phyloP scores from a whole-genome alignment of 2,888 invertebrate genomes.

The Thymelicus sylvestris region DNA sequence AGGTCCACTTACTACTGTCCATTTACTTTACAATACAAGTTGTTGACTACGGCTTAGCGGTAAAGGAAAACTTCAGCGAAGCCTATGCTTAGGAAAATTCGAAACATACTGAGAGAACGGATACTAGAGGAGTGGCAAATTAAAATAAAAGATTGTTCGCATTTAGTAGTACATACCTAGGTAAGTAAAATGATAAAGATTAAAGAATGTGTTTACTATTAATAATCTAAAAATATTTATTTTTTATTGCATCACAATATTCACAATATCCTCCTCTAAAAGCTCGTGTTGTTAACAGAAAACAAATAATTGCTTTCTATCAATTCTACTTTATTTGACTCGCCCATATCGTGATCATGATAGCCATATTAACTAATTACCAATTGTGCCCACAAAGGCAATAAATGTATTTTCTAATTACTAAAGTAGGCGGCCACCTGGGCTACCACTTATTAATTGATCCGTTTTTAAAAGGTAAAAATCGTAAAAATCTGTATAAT shows the following conservation, averaged over 20 bases:
- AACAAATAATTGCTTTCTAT: too few relatives aligned
- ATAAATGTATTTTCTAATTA: slow-evolving; percentile 32
- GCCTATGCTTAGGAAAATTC: not conserved
- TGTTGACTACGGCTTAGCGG: slow-evolving; percentile 8
- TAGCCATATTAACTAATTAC: slow-evolving; percentile 14
- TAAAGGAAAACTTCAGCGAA: slow-evolving; percentile 42
- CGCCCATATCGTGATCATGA: slow-evolving; percentile 28
- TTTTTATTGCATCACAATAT: too few relatives aligned
- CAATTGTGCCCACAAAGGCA: slow-evolving; percentile 24
- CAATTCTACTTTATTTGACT: slow-evolving; percentile 22
- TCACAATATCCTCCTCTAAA: too few relatives aligned
- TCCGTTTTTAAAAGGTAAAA: too few relatives aligned
- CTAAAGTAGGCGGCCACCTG: slow-evolving; percentile 9
- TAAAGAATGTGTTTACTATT: too few relatives aligned
- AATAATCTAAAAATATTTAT: too few relatives aligned
- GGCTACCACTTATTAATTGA: slow-evolving; percentile 7
- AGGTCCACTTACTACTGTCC: slow-evolving; percentile 16
- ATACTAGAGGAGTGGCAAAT: not conserved
- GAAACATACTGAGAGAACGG: not conserved
- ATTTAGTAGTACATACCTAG: too few relatives aligned
- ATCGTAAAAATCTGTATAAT: too few relatives aligned
- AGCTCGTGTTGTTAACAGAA: too few relatives aligned
- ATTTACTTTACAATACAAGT: slow-evolving; percentile 7
- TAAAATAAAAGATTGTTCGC: not conserved
- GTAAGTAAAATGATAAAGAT: too few relatives aligned